These are phyloP conservation scores for Etheostoma spectabile DNA, from an alignment of 2,113 vertebrate genomes.

Conservation along the genomic window DNA sequence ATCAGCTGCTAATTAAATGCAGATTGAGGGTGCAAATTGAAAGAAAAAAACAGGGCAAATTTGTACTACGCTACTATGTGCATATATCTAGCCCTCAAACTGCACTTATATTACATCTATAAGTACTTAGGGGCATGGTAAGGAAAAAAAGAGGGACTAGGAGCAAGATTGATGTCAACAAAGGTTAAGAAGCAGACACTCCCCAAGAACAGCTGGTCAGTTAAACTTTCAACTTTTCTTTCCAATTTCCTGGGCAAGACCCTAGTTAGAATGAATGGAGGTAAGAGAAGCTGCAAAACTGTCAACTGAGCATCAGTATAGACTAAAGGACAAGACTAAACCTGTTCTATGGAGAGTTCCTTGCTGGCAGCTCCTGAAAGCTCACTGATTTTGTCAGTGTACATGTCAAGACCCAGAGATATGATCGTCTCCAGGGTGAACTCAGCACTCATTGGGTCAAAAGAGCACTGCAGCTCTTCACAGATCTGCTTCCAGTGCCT, in stretches of 20 bases:
- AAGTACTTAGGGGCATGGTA: neutral
- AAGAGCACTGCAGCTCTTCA: constrained; percentile 81
- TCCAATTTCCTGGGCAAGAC: neutral
- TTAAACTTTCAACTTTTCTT: neutral
- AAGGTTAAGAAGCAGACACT: neutral
- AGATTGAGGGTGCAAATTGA: constrained; percentile 2
- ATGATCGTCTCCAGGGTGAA: constrained; percentile 90
- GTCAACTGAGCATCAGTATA: neutral
- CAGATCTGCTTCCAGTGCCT: constrained; percentile 92
- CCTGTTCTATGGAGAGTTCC: constrained; percentile 91
- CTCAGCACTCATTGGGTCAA: constrained; percentile 84
- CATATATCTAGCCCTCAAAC: neutral
- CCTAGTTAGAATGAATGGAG: neutral
- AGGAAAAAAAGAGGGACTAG: too few species aligned
- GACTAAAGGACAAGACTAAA: constrained; percentile 48
- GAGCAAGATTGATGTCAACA: neutral
- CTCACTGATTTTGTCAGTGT: constrained; percentile 84
- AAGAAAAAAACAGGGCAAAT: neutral
- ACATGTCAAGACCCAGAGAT: constrained; percentile 85
- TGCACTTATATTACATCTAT: neutral
- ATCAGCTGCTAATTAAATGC: neutral
- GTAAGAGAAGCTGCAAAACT: neutral
- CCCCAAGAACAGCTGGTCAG: neutral
- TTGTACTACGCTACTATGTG: neutral
- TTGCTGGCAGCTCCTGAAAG: constrained; percentile 89